Conservation (phyloP, 2,888 invertebrate species). For the Hymenopus coronatus region DNA sequence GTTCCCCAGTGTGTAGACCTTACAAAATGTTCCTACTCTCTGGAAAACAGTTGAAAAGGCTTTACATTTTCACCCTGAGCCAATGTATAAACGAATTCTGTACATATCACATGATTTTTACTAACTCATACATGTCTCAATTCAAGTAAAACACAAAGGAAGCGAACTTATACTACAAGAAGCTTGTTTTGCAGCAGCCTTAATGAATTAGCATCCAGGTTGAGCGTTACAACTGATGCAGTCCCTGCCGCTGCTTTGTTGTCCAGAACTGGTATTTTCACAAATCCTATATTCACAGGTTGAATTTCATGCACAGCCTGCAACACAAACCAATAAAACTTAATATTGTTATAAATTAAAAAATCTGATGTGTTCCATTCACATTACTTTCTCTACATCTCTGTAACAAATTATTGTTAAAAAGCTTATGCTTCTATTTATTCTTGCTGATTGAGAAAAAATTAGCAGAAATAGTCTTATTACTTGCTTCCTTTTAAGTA, state of each 20-base stretch:
- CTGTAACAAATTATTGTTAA: too few relatives aligned
- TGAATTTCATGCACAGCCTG: conserved; percentile 7
- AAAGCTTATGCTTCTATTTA: too few relatives aligned
- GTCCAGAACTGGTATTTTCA: neutral
- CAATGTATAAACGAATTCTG: neutral
- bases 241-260: neutral
- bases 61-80: neutral
- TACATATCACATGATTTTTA: neutral
- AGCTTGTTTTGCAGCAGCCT: neutral
- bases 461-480: too few relatives aligned
- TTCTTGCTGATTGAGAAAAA: too few relatives aligned
- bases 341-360: neutral
- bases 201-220: neutral
- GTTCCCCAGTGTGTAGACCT: too few relatives aligned
- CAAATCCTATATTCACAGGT: neutral
- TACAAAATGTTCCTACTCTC: too few relatives aligned
- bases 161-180: neutral
- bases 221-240: neutral
- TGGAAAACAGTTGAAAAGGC: neutral
- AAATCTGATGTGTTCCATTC: too few relatives aligned
- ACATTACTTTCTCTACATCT: too few relatives aligned
- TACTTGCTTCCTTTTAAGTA: too few relatives aligned
- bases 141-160: neutral
- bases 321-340: neutral
- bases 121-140: neutral